A percentile compares a stretch with the other conserved stretches of the same genome.
Evolutionary conservation across 2,797 vertebrate genomes (phyloP).

Genomic region (Anolis apletophallus): DNA sequence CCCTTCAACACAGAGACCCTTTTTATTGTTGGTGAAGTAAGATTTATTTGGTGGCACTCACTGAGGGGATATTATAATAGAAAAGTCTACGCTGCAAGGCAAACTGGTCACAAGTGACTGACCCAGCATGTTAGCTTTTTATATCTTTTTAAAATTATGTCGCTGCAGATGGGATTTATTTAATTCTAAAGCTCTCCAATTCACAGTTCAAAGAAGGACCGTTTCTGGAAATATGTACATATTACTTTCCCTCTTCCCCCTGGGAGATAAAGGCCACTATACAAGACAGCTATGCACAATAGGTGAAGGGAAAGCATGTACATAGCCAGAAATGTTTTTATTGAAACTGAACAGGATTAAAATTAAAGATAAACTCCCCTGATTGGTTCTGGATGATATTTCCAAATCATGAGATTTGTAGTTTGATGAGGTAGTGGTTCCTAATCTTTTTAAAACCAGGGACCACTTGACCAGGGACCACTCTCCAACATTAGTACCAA

Average conservation of each 20-base stretch:
- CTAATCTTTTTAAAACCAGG: too few relatives aligned
- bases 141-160: constrained; percentile 67
- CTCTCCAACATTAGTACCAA: too few relatives aligned
- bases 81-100: constrained; percentile 45
- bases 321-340: background rate
- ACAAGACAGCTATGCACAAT: background rate
- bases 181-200: constrained; percentile 62
- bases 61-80: constrained; percentile 53
- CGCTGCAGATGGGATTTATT: constrained; percentile 70
- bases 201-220: constrained; percentile 38
- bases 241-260: constrained; percentile 22
- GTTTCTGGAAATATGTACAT: constrained; percentile 39
- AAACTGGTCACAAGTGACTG: constrained; percentile 53
- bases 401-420: too few relatives aligned
- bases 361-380: background rate
- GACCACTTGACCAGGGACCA: too few relatives aligned
- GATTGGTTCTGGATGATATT: background rate
- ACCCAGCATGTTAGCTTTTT: constrained; percentile 58
- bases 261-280: background rate
- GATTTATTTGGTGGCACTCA: constrained; percentile 61
- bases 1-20: constrained; percentile 54
- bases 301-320: background rate
- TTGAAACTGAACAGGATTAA: background rate
- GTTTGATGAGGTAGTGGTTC: too few relatives aligned
- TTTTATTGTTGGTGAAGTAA: constrained; percentile 50